Percentiles rank a stretch among this genome's conserved stretches.
These are phyloP conservation scores for Progne subis DNA, from an alignment of 2,113 vertebrate species.

Conservation along the genomic window DNA sequence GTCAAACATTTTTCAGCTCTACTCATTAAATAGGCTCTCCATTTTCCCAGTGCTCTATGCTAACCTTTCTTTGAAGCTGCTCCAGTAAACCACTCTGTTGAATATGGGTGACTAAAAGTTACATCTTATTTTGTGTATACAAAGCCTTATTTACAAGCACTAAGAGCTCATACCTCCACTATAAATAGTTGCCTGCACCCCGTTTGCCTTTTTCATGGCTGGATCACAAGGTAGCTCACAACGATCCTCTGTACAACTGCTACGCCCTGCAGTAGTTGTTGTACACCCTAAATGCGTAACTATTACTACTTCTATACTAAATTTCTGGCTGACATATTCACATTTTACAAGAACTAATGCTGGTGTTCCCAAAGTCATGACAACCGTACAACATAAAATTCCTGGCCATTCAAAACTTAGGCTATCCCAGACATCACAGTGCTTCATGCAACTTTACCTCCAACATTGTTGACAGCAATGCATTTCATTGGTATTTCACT, in stretches of 20 bases:
- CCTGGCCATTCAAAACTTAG: neutral
- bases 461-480: neutral
- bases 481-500: neutral
- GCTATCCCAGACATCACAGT: neutral
- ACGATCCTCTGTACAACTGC: conserved; percentile 17
- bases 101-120: conserved; percentile 36
- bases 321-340: neutral
- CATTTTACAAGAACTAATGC: neutral
- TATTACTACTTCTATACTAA: neutral
- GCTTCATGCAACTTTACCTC: neutral
- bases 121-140: conserved; percentile 59
- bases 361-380: neutral
- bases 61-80: conserved; percentile 59
- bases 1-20: neutral
- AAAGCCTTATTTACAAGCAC: conserved; percentile 50
- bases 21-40: neutral
- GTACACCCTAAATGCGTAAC: neutral
- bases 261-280: neutral
- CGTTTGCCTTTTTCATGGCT: conserved; percentile 19
- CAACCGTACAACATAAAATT: neutral
- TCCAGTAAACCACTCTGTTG: conserved; percentile 20
- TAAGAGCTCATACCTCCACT: conserved; percentile 30
- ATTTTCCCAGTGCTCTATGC: neutral
- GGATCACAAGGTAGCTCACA: conserved; percentile 50
- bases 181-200: conserved; percentile 44